phyloP scores from a whole-genome alignment of 2,113 vertebrate species.

The Stigmatopora argus region DNA sequence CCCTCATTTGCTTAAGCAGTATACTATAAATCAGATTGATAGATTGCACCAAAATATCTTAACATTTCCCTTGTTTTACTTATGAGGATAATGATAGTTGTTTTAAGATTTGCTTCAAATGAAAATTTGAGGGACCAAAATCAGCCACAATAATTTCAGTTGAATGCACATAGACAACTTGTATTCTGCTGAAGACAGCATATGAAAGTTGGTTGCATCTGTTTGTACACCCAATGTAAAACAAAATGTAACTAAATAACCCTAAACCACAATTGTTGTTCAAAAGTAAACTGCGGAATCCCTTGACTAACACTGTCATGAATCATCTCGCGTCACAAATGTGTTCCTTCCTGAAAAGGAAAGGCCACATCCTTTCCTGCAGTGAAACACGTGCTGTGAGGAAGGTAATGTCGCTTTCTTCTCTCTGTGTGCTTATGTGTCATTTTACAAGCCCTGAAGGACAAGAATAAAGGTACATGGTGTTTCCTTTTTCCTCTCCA shows the following conservation, averaged over 20 bases:
- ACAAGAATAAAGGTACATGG: slow-evolving; percentile 32
- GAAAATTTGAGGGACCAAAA: not conserved
- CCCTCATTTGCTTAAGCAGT: too few relatives aligned
- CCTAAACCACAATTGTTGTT: slow-evolving; percentile 22
- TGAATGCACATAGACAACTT: not conserved
- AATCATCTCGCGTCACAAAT: slow-evolving; percentile 41
- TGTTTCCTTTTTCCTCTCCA: slow-evolving; percentile 26
- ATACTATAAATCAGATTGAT: too few relatives aligned
- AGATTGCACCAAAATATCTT: too few relatives aligned
- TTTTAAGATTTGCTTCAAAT: not conserved
- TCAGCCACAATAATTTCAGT: not conserved
- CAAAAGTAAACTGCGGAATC: slow-evolving; percentile 14
- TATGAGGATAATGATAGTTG: not conserved
- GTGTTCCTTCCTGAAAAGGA: slow-evolving; percentile 41
- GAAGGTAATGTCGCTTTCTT: slow-evolving; percentile 23
- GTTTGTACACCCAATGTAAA: slow-evolving; percentile 5
- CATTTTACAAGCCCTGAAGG: slow-evolving; percentile 25
- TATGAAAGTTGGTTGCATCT: not conserved
- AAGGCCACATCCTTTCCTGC: slow-evolving; percentile 50
- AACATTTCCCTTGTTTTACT: too few relatives aligned
- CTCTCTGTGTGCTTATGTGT: slow-evolving; percentile 34
- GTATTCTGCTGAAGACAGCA: not conserved
- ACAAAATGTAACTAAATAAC: slow-evolving; percentile 11
- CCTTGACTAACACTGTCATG: slow-evolving; percentile 25
- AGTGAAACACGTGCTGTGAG: slow-evolving; percentile 14